Conservation (phyloP, 2,888 invertebrate species). For the Allacma fusca region DNA sequence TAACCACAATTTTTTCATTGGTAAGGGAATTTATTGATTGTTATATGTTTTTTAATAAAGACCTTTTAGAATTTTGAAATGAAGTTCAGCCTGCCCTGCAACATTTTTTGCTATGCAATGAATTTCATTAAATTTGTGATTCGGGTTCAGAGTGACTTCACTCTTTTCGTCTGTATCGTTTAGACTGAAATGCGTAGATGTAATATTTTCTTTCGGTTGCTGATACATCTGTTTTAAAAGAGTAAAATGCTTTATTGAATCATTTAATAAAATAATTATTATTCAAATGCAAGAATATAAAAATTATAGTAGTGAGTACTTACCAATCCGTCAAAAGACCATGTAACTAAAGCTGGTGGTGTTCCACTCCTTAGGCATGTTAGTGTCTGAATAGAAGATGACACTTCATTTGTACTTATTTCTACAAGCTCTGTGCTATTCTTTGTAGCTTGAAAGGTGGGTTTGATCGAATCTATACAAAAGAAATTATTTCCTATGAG, state of each 20-base stretch:
- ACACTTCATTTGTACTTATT: background rate
- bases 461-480: too few relatives aligned
- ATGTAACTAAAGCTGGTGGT: background rate
- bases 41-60: background rate
- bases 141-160: background rate
- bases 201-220: background rate
- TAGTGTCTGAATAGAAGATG: too few relatives aligned
- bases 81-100: background rate
- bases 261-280: constrained; percentile 3
- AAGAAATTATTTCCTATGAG: too few relatives aligned
- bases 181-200: background rate
- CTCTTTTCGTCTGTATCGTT: background rate
- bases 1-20: too few relatives aligned
- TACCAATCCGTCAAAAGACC: background rate
- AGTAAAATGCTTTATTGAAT: background rate
- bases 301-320: background rate
- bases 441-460: too few relatives aligned
- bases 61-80: background rate
- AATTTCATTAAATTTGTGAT: background rate
- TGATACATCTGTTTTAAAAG: background rate
- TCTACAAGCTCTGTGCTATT: too few relatives aligned
- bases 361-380: background rate
- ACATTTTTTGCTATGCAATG: background rate
- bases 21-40: too few relatives aligned
- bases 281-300: too few relatives aligned